These are phyloP conservation scores for Keiferia lycopersicella DNA, from an alignment of 2,888 invertebrate genomes.

Conservation along the genomic window DNA sequence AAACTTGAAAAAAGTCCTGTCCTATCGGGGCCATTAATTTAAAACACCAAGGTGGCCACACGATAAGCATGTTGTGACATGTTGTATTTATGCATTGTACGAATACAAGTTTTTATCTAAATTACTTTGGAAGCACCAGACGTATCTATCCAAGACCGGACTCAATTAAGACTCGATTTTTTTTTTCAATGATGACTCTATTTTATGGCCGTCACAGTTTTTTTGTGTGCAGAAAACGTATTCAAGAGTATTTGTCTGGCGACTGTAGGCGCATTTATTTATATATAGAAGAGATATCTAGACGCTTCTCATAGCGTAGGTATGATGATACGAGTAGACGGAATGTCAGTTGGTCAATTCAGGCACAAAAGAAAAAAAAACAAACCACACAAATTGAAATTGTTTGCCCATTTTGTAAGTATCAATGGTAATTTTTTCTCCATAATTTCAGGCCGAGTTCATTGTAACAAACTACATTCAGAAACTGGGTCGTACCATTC, in stretches of 20 bases:
- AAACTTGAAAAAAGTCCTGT: conserved; percentile 44
- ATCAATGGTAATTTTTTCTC: too few species aligned
- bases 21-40: conserved; percentile 69
- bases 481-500: too few species aligned
- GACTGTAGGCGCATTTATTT: not conserved
- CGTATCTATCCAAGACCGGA: conserved; percentile 57
- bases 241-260: not conserved
- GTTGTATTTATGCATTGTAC: conserved; percentile 70
- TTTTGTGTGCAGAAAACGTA: not conserved
- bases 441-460: too few species aligned
- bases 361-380: too few species aligned
- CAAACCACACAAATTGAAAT: too few species aligned
- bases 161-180: conserved; percentile 55
- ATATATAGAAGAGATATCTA: too few species aligned
- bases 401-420: too few species aligned
- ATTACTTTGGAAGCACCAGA: conserved; percentile 72
- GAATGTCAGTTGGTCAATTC: too few species aligned
- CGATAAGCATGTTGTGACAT: conserved; percentile 72
- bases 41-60: conserved; percentile 69
- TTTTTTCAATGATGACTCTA: conserved; percentile 38
- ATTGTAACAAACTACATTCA: too few species aligned
- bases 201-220: conserved; percentile 27
- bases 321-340: too few species aligned
- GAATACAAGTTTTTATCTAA: conserved; percentile 63
- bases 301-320: too few species aligned